phyloP scores from a whole-genome alignment of 2,797 vertebrate species.

The Odontamblyopus rebecca region DNA sequence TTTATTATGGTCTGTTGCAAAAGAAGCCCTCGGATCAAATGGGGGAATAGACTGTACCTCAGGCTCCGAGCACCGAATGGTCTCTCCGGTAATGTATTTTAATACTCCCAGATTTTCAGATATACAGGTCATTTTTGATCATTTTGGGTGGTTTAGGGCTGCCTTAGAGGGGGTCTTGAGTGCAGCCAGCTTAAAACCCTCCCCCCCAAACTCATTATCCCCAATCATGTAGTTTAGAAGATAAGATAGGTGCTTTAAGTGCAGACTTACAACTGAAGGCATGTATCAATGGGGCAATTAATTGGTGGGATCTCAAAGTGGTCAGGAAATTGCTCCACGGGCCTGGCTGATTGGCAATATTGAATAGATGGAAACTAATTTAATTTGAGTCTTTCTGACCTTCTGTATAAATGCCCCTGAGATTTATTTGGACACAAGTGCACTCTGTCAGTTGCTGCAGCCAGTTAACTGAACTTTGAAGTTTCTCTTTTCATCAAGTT shows the following conservation, averaged over 20 bases:
- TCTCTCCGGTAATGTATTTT: slow-evolving; percentile 58
- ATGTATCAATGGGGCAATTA: slow-evolving; percentile 45
- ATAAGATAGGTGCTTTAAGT: slow-evolving; percentile 33
- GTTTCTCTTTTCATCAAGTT: slow-evolving; percentile 18
- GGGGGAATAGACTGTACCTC: slow-evolving; percentile 47
- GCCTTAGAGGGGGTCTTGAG: slow-evolving; percentile 41
- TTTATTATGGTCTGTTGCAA: slow-evolving; percentile 72
- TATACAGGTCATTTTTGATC: slow-evolving; percentile 51
- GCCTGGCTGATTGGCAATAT: slow-evolving; percentile 21
- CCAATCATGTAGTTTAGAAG: slow-evolving; percentile 30
- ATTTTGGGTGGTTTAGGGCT: slow-evolving; percentile 33
- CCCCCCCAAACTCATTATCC: slow-evolving; percentile 36
- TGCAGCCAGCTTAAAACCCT: slow-evolving; percentile 24
- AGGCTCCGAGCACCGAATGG: slow-evolving; percentile 33
- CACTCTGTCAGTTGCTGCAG: slow-evolving; percentile 1
- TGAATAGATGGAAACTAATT: slow-evolving; percentile 29
- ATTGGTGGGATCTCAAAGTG: slow-evolving; percentile 35
- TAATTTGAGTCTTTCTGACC: slow-evolving; percentile 30
- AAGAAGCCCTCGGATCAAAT: slow-evolving; percentile 56
- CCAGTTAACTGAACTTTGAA: neutral
- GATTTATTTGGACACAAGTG: slow-evolving; percentile 15
- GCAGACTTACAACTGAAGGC: slow-evolving; percentile 33
- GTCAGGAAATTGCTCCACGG: slow-evolving; percentile 34
- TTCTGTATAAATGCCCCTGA: slow-evolving; percentile 8
- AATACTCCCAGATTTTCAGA: slow-evolving; percentile 54